phyloP scores from a whole-genome alignment of 2,888 invertebrate genomes.

The Chromoteleia sp. region DNA sequence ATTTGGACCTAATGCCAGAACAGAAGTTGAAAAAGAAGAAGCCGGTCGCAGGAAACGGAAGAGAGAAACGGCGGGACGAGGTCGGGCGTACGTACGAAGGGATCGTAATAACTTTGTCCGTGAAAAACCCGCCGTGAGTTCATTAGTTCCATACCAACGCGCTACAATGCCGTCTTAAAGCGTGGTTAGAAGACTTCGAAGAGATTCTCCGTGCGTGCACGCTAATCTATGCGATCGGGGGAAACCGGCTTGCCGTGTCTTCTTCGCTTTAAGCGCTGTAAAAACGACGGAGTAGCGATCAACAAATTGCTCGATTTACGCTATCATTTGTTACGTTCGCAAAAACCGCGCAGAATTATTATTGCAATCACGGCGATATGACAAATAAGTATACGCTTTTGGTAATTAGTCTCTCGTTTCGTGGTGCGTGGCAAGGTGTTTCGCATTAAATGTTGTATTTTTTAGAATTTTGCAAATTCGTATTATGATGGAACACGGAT shows the following conservation, averaged over 20 bases:
- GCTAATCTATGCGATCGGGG: constrained; percentile 71
- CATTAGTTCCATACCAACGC: constrained; percentile 82
- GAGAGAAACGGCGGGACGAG: constrained; percentile 34
- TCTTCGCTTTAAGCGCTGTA: constrained; percentile 47
- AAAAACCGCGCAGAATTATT: constrained; percentile 33
- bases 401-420: constrained; percentile 29
- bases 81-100: constrained; percentile 32
- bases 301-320: constrained; percentile 64
- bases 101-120: constrained; percentile 80
- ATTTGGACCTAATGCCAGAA: constrained; percentile 56
- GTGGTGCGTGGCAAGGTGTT: neutral
- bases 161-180: constrained; percentile 78
- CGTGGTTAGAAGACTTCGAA: constrained; percentile 75
- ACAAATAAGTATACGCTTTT: constrained; percentile 30
- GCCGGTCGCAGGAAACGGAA: constrained; percentile 65
- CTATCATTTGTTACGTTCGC: constrained; percentile 51
- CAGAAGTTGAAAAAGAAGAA: constrained; percentile 51
- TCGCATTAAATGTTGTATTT: neutral
- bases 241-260: constrained; percentile 67
- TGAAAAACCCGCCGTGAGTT: constrained; percentile 80
- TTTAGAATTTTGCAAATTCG: no score
- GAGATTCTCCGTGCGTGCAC: constrained; percentile 68
- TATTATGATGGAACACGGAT: no score
- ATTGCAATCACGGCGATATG: constrained; percentile 16
- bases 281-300: constrained; percentile 60